Evolutionary conservation across 2,888 invertebrate genomes (phyloP), one percentile per base, ranked within the genome.

Genomic region (Apotomis betuletana): DNA sequence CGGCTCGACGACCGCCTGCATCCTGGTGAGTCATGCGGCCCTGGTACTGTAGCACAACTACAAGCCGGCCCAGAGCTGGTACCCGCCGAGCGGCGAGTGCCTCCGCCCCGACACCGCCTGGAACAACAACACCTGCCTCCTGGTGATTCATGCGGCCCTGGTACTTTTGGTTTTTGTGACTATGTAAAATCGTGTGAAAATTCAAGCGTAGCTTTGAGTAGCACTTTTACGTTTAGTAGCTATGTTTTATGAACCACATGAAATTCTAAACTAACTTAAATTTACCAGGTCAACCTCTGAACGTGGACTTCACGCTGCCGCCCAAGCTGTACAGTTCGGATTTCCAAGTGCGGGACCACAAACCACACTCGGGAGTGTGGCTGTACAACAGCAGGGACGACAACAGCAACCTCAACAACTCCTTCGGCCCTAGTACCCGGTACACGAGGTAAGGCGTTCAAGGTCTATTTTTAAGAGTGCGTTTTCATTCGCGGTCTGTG

Each of bases 281-380:
- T 27, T 12, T 59, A 60, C 27, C 85, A 92, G 92, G 92, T 5
- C 92, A 92, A 71, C 78, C 85, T 0, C 76, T 92, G 0, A 83
- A 88, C 69, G 83, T 91, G 71, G 90, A 92, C 81, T 89, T 83
- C 81, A 78, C 82, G 0, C 74, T 78, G 0, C 87, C 90, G 0
- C 83, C 90, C 0, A 81, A 84, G 0, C 82, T 88, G 8, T 92
- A 88, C 85, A 81, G 76, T 74, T 75, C 80, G 0, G 89, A 92
- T 41, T 92, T 92, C 79, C 85, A 86, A 49, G 92, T 92, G 2
- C 80, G 80, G 0, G 92, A 92, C 77, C 92, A 92, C 83, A 86
- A 83, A 72, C 73, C 81, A 54, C 81, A 78, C n/a, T 83, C 81
- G 2, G 89, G 90, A 0, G 90, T 91, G 0, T 92, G 91, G 91